Evolutionary conservation across 1,140 invertebrate species (phyloP).

Genomic region (Mesaphorura yosii): DNA sequence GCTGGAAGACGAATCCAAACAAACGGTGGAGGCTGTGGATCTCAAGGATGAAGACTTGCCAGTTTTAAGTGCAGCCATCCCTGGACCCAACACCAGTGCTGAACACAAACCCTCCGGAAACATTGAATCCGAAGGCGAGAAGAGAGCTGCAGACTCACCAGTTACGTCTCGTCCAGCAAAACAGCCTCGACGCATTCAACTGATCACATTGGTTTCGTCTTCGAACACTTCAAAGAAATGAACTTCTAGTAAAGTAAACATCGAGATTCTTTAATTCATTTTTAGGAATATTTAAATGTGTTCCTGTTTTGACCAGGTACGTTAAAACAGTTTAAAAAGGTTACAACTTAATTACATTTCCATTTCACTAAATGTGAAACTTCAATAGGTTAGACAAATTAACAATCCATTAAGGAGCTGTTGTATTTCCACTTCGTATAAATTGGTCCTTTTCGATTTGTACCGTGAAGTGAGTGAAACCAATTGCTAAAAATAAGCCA

Average conservation of each 20-base stretch:
- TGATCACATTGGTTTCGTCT: constrained; percentile 10
- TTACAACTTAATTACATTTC: no score
- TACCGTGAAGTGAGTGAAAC: constrained; percentile 26
- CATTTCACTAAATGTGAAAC: no score
- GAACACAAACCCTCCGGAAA: background rate
- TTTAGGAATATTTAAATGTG: no score
- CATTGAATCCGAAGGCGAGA: background rate
- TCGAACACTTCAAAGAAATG: no score
- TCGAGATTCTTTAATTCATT: no score
- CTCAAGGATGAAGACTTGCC: background rate
- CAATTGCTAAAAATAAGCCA: constrained; percentile 21
- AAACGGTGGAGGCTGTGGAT: background rate
- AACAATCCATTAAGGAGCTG: no score
- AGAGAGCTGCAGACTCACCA: background rate
- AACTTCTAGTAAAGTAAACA: no score
- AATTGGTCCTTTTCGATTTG: constrained; percentile 28
- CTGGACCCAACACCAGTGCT: background rate
- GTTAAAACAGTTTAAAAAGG: no score
- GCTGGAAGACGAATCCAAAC: background rate
- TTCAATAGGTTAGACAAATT: no score
- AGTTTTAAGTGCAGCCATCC: background rate
- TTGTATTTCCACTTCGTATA: no score
- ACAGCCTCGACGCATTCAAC: constrained; percentile 13
- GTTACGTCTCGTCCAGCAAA: constrained; percentile 4
- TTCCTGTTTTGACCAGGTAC: no score